These are phyloP conservation scores for Caracal caracal DNA, from an alignment of 2,113 vertebrate genomes.

Conservation along the genomic window DNA sequence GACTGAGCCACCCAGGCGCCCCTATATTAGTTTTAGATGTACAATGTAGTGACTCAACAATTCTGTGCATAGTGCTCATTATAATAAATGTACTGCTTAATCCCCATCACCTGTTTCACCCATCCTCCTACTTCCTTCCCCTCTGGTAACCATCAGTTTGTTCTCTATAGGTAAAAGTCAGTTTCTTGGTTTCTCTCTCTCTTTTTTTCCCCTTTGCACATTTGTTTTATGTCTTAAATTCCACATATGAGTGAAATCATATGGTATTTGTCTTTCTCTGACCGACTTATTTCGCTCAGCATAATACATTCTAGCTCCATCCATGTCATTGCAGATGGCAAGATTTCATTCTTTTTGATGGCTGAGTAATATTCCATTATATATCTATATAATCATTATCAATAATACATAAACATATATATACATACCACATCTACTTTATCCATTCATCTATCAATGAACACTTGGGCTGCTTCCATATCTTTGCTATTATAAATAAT, in stretches of 20 bases:
- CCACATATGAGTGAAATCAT: neutral
- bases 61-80: neutral
- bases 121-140: neutral
- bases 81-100: neutral
- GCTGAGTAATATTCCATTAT: neutral
- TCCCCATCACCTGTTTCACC: neutral
- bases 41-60: neutral
- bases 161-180: neutral
- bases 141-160: neutral
- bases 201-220: neutral
- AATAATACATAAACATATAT: too few relatives aligned
- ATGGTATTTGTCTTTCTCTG: neutral
- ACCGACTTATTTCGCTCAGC: neutral
- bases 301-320: neutral
- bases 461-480: neutral
- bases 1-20: too few relatives aligned
- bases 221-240: neutral
- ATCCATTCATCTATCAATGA: neutral
- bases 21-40: neutral
- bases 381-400: too few relatives aligned
- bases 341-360: neutral
- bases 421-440: neutral
- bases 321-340: neutral
- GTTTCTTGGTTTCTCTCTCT: neutral
- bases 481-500: too few relatives aligned